phyloP scores from a whole-genome alignment of 2,888 invertebrate genomes.

The Troides oblongomaculatus region DNA sequence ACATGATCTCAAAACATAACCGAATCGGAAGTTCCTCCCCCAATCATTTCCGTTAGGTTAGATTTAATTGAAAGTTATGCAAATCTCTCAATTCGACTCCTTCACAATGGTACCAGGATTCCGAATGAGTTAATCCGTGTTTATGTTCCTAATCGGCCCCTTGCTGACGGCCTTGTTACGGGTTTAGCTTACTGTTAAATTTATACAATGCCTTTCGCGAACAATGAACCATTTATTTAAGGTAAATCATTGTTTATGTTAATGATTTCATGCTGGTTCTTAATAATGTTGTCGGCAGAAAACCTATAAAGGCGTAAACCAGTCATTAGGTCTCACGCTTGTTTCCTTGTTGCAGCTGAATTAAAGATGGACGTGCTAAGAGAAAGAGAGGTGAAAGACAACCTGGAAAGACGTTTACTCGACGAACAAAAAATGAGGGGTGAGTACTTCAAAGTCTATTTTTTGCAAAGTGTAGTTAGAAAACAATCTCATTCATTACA shows the following conservation, averaged over 20 bases:
- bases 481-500: background rate
- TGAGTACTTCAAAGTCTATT: conserved; percentile 75
- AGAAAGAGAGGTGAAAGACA: conserved; percentile 96
- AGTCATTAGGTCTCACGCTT: background rate
- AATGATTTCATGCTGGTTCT: conserved; percentile 49
- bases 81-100: conserved; percentile 78
- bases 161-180: conserved; percentile 73
- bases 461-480: background rate
- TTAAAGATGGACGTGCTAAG: conserved; percentile 96
- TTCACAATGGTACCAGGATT: conserved; percentile 77
- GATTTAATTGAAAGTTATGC: conserved; percentile 79
- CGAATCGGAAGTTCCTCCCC: conserved; percentile 63
- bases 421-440: conserved; percentile 97
- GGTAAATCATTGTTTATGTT: conserved; percentile 48
- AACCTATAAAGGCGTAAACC: conserved; percentile 8
- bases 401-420: conserved; percentile 93
- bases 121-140: conserved; percentile 80
- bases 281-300: conserved; percentile 15
- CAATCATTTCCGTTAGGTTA: conserved; percentile 75
- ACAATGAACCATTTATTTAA: conserved; percentile 62
- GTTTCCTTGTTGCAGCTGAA: conserved; percentile 87
- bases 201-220: conserved; percentile 73
- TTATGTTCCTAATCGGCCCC: conserved; percentile 78
- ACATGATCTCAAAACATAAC: conserved; percentile 42
- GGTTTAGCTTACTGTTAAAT: conserved; percentile 72